A percentile compares a stretch with the other conserved stretches of the same genome.
These are phyloP conservation scores for Idaea biselata DNA, from an alignment of 2,888 invertebrate genomes.

Conservation along the genomic window DNA sequence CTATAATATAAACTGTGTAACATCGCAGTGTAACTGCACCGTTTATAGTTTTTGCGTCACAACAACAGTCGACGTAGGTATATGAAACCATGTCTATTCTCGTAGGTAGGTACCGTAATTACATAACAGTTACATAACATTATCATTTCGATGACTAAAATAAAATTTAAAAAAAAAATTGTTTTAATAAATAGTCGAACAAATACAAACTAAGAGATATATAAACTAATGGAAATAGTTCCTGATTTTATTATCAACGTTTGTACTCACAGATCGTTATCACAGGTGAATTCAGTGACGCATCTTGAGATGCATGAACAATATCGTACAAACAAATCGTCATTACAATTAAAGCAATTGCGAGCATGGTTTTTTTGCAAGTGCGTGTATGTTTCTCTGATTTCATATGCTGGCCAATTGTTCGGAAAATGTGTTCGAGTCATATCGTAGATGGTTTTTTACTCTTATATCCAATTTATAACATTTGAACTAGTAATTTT, in stretches of 20 bases:
- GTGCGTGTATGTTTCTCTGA: constrained; percentile 22
- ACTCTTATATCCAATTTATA: too few species aligned
- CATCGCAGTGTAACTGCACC: constrained; percentile 22
- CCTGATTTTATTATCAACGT: too few species aligned
- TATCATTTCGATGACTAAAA: too few species aligned
- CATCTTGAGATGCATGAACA: neutral
- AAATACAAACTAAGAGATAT: too few species aligned
- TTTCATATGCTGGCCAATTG: constrained; percentile 24
- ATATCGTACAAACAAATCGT: neutral
- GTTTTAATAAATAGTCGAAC: too few species aligned
- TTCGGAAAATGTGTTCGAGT: constrained; percentile 22
- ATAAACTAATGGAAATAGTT: too few species aligned
- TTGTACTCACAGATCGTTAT: neutral
- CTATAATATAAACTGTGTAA: constrained; percentile 19
- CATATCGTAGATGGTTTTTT: too few species aligned
- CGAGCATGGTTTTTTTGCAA: constrained; percentile 20
- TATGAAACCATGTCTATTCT: neutral
- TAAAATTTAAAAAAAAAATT: too few species aligned
- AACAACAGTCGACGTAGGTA: neutral
- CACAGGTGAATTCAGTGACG: neutral
- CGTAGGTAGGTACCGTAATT: too few species aligned
- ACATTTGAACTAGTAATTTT: too few species aligned
- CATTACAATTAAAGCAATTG: neutral
- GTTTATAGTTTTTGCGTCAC: constrained; percentile 17
- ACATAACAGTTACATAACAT: too few species aligned